phyloP scores from a whole-genome alignment of 2,113 vertebrate genomes.

The Leuciscus idus region DNA sequence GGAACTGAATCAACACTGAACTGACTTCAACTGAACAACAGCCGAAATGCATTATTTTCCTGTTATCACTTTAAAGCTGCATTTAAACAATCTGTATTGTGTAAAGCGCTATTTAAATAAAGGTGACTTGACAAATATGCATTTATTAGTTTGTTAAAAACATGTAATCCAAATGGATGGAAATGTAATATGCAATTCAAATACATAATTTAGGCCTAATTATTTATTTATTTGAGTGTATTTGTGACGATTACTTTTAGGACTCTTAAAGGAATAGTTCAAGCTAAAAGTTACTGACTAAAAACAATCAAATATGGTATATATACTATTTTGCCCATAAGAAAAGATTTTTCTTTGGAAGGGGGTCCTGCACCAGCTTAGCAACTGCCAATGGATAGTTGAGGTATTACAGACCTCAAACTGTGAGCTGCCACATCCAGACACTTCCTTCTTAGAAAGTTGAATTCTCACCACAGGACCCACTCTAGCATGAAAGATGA shows the following conservation, averaged over 20 bases:
- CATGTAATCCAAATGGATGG: not conserved
- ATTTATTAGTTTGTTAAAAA: not conserved
- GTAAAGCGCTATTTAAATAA: too few relatives aligned
- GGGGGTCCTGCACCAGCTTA: not conserved
- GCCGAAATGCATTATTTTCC: too few relatives aligned
- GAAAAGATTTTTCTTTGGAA: too few relatives aligned
- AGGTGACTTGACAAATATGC: too few relatives aligned
- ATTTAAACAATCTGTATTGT: too few relatives aligned
- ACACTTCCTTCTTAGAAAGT: not conserved
- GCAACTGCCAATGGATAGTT: not conserved
- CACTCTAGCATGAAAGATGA: not conserved
- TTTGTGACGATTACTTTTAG: not conserved
- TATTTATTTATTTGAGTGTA: not conserved
- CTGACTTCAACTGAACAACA: too few relatives aligned
- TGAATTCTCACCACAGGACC: not conserved
- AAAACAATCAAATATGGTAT: not conserved
- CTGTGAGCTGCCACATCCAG: slow-evolving; percentile 1
- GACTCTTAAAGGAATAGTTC: not conserved
- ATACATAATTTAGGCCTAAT: not conserved
- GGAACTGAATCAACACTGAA: too few relatives aligned
- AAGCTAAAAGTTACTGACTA: not conserved
- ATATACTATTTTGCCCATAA: not conserved
- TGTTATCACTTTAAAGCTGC: too few relatives aligned
- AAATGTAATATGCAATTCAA: not conserved
- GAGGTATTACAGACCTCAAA: not conserved